phyloP scores from a whole-genome alignment of 2,888 invertebrate species.

The Bugula neritina region DNA sequence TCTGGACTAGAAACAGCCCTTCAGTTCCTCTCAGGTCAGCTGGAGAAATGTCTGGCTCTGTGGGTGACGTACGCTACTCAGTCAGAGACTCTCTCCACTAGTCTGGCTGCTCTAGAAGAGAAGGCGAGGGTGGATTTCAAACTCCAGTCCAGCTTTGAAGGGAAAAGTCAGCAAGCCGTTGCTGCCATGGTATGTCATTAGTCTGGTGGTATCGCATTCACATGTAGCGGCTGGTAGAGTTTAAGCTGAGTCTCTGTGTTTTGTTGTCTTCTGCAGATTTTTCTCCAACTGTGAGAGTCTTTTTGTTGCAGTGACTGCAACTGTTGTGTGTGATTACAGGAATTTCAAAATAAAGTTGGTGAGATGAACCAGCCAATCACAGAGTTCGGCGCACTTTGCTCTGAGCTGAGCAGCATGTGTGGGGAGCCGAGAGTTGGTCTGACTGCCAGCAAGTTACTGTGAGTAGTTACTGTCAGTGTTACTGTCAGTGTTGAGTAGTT shows the following conservation, averaged over 20 bases:
- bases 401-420: conserved; percentile 17
- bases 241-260: too few relatives aligned
- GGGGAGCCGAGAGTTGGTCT: conserved; percentile 19
- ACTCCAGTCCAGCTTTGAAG: conserved; percentile 9
- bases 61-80: neutral
- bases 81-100: neutral
- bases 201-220: neutral
- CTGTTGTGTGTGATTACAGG: neutral
- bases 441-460: conserved; percentile 10
- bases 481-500: too few relatives aligned
- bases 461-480: too few relatives aligned
- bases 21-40: neutral
- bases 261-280: too few relatives aligned
- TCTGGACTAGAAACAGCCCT: neutral
- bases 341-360: neutral
- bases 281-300: too few relatives aligned
- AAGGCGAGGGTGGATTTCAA: neutral
- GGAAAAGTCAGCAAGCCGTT: neutral
- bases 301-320: too few relatives aligned
- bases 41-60: conserved; percentile 3
- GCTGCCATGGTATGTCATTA: neutral
- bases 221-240: too few relatives aligned
- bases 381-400: conserved; percentile 15
- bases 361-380: conserved; percentile 12
- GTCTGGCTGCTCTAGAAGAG: conserved; percentile 1